Evolutionary conservation across 1,140 invertebrate species (phyloP).

Genomic region (Globodera ellingtonae): DNA sequence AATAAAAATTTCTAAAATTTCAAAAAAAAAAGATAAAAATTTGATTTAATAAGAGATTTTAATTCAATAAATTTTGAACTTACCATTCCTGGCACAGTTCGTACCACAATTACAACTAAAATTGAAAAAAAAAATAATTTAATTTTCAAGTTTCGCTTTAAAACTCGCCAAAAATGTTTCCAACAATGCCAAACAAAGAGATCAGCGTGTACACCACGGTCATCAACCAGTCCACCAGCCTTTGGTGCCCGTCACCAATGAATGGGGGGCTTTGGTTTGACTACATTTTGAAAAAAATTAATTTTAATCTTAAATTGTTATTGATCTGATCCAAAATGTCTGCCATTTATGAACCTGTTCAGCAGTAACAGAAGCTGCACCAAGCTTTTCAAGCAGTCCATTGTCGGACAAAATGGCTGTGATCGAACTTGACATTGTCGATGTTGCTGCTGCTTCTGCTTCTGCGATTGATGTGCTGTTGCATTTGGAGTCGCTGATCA

Average conservation of each 20-base stretch:
- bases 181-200: conserved; percentile 70
- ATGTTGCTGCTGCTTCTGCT: not conserved
- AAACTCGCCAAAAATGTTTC: conserved; percentile 66
- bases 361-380: not conserved
- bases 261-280: not conserved
- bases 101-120: conserved; percentile 66
- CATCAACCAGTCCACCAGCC: conserved; percentile 56
- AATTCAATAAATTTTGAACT: not conserved
- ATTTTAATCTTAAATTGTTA: not conserved
- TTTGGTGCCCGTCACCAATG: not conserved
- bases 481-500: conserved; percentile 10
- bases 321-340: too few species aligned
- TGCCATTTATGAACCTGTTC: not conserved
- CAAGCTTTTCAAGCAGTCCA: not conserved
- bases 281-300: not conserved
- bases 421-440: not conserved
- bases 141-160: not conserved
- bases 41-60: too few species aligned
- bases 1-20: too few species aligned
- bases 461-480: not conserved
- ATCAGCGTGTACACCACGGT: conserved; percentile 71
- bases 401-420: not conserved
- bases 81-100: conserved; percentile 62
- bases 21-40: too few species aligned
- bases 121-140: not conserved